These are phyloP conservation scores for Bombus sylvicola DNA, from an alignment of 1,140 invertebrate genomes.

Conservation along the genomic window DNA sequence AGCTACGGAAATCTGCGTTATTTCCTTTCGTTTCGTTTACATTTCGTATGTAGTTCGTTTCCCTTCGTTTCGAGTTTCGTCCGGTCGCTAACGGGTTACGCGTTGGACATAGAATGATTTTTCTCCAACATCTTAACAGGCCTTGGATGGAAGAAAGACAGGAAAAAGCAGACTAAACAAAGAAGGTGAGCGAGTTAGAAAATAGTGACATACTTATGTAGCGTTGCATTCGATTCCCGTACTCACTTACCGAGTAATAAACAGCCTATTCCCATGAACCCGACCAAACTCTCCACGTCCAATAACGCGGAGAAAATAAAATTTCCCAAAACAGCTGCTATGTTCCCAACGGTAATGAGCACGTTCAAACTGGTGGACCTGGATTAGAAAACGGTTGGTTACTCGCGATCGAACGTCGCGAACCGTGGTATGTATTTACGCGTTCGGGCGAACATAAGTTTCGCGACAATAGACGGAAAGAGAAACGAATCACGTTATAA, in stretches of 20 bases:
- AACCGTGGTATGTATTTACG: no score
- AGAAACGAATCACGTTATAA: neutral
- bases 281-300: conserved; percentile 65
- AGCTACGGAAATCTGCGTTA: neutral
- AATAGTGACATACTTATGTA: conserved; percentile 6
- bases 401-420: neutral
- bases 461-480: no score
- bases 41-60: neutral
- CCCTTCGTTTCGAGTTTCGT: neutral
- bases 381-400: neutral
- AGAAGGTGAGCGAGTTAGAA: conserved; percentile 23
- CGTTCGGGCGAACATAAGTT: no score
- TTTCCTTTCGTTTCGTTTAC: neutral
- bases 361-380: conserved; percentile 70
- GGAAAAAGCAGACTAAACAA: conserved; percentile 56
- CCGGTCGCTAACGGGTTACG: neutral
- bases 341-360: conserved; percentile 74
- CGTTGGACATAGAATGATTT: conserved; percentile 34
- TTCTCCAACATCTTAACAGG: conserved; percentile 55
- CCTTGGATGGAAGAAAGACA: conserved; percentile 65
- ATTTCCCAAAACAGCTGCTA: conserved; percentile 76
- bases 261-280: conserved; percentile 75
- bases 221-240: neutral
- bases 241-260: conserved; percentile 71
- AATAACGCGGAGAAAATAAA: conserved; percentile 76